phyloP scores from a whole-genome alignment of 2,888 invertebrate genomes.

The Desoria tigrina region DNA sequence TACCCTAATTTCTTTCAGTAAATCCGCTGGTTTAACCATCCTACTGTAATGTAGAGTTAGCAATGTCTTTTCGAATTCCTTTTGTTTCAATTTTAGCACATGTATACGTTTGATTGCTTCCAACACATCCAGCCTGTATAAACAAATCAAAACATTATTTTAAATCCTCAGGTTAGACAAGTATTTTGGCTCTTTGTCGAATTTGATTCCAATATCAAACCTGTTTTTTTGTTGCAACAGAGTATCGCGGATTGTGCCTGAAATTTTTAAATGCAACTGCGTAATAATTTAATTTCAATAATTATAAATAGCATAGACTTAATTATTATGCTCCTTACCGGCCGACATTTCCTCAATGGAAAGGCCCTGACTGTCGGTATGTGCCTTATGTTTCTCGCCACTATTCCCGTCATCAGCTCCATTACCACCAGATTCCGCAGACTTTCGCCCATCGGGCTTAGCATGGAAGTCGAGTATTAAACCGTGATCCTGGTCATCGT shows the following conservation, averaged over 20 bases:
- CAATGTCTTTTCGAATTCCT: conserved; percentile 49
- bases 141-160: conserved; percentile 1
- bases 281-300: no score
- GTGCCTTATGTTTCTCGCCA: conserved; percentile 1
- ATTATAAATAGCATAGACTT: conserved; percentile 33
- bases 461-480: conserved; percentile 26
- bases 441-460: background rate
- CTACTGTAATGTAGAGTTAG: conserved; percentile 45
- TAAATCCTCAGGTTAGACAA: background rate
- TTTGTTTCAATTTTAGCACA: conserved; percentile 45
- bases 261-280: conserved; percentile 49
- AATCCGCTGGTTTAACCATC: conserved; percentile 49
- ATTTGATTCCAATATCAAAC: no score
- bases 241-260: conserved; percentile 44
- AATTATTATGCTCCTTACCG: conserved; percentile 18
- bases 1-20: conserved; percentile 47
- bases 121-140: conserved; percentile 44
- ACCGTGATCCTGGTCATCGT: conserved; percentile 33
- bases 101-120: conserved; percentile 46
- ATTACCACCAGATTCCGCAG: conserved; percentile 29
- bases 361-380: conserved; percentile 2
- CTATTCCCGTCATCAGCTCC: conserved; percentile 22
- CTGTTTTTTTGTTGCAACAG: conserved; percentile 45
- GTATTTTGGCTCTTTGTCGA: no score
- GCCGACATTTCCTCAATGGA: conserved; percentile 9